Conservation (phyloP, 2,113 vertebrate genomes). For the Enhydra lutris region DNA sequence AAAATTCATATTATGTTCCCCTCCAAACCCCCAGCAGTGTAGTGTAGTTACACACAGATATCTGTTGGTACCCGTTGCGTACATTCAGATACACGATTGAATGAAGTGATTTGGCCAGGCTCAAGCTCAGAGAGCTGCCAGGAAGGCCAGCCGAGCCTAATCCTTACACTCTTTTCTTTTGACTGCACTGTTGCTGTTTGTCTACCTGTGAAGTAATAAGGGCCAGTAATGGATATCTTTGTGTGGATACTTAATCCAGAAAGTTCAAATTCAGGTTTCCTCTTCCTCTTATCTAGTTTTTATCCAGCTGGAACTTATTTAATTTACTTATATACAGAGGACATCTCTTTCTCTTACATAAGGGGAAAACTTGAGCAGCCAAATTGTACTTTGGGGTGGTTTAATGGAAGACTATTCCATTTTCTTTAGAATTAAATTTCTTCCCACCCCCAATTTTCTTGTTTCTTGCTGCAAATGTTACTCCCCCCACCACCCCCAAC, state of each 20-base stretch:
- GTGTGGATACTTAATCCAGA: neutral
- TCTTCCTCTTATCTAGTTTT: neutral
- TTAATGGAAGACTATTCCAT: neutral
- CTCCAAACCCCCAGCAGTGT: neutral
- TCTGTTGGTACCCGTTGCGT: neutral
- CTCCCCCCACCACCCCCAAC: neutral
- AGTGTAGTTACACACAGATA: neutral
- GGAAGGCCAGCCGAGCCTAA: neutral
- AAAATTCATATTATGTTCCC: neutral
- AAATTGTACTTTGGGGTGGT: neutral
- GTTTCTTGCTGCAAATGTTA: constrained; percentile 39
- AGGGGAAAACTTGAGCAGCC: neutral
- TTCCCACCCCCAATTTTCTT: neutral
- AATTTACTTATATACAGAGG: neutral
- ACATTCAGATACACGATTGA: neutral
- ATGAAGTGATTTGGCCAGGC: neutral
- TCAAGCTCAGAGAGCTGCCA: no score
- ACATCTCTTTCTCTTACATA: neutral
- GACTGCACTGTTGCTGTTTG: accelerated
- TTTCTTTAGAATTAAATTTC: constrained; percentile 20
- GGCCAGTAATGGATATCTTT: neutral
- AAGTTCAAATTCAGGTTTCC: neutral
- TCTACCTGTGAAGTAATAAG: neutral
- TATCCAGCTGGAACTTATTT: neutral
- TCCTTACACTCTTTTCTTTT: neutral